Percentiles rank a stretch among this genome's conserved stretches.
Conservation (phyloP, 2,797 vertebrate genomes). For the Catharus ustulatus region DNA sequence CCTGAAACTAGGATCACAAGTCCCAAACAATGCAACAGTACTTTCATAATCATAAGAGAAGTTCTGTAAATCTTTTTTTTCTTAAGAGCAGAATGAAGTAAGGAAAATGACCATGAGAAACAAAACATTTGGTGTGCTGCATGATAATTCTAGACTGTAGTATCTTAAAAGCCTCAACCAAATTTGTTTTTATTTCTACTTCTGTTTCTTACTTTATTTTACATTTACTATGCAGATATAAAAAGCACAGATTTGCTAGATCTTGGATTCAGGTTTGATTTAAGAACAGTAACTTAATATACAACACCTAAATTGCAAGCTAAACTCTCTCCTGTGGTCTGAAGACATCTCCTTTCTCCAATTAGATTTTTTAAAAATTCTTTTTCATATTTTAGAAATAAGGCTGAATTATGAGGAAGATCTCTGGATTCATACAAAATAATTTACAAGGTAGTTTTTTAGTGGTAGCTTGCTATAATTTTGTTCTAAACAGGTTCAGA, state of each 20-base stretch:
- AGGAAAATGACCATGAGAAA: neutral
- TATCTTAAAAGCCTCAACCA: neutral
- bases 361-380: neutral
- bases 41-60: neutral
- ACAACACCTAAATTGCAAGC: neutral
- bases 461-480: neutral
- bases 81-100: neutral
- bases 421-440: neutral
- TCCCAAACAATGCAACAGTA: neutral
- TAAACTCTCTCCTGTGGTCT: neutral
- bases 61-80: neutral
- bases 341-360: neutral
- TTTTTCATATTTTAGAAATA: neutral
- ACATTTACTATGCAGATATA: neutral
- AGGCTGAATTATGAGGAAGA: neutral
- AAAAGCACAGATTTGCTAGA: neutral
- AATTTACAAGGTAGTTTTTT: neutral
- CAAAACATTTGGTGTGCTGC: neutral
- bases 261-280: neutral
- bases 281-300: neutral
- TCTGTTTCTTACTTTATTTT: neutral
- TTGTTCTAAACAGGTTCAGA: neutral
- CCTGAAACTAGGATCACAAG: neutral
- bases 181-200: neutral
- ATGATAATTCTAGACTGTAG: neutral